Conservation (phyloP, 2,797 vertebrate genomes). For the Eulemur coronatus region DNA sequence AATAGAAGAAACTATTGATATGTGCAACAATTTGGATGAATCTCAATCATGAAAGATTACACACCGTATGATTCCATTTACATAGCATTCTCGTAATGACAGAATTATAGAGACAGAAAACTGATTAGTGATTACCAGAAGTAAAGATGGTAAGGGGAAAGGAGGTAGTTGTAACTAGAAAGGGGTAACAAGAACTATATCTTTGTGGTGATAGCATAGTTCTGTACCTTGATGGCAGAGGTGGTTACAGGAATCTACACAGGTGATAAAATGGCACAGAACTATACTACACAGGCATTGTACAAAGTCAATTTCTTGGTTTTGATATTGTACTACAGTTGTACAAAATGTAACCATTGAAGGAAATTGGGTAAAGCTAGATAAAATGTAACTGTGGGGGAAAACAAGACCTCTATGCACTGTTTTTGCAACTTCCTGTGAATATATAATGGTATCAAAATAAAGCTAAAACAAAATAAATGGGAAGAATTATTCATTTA, state of each 20-base stretch:
- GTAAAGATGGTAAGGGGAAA: background rate
- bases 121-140: background rate
- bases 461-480: slow-evolving; percentile 29
- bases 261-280: background rate
- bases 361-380: background rate
- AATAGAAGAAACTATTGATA: background rate
- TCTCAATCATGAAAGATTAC: background rate
- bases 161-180: background rate
- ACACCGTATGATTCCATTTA: background rate
- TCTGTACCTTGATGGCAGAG: background rate
- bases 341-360: background rate
- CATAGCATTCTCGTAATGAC: background rate
- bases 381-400: background rate
- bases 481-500: background rate
- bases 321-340: background rate
- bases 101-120: background rate
- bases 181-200: background rate
- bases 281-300: background rate
- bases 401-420: background rate
- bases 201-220: background rate
- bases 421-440: background rate
- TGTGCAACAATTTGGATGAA: background rate
- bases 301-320: background rate
- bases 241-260: background rate
- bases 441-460: slow-evolving; percentile 6